Conservation (phyloP, 2,888 invertebrate genomes). For the Diachrysia chrysitis region DNA sequence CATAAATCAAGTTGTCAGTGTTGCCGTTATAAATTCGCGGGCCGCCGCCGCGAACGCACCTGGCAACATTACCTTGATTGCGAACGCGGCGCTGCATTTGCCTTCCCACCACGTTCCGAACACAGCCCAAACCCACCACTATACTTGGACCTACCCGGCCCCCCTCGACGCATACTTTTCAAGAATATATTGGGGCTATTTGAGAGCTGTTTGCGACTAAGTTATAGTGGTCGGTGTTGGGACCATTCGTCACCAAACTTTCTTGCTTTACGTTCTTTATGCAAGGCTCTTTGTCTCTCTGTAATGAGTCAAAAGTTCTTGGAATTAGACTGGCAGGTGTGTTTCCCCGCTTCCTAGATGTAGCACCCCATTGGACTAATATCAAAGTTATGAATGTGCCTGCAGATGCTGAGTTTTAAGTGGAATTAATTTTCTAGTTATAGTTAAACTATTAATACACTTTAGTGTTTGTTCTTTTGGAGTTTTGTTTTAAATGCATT, state of each 20-base stretch:
- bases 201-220: conserved; percentile 24
- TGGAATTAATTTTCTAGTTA: conserved; percentile 60
- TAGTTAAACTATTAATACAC: conserved; percentile 38
- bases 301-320: conserved; percentile 78
- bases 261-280: conserved; percentile 70
- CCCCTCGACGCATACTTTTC: conserved; percentile 1
- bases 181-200: conserved; percentile 4
- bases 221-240: conserved; percentile 56
- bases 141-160: conserved; percentile 44
- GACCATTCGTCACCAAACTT: conserved; percentile 67
- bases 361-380: conserved; percentile 63
- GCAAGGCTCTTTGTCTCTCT: conserved; percentile 74
- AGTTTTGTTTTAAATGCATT: conserved; percentile 28
- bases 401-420: conserved; percentile 49
- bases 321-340: conserved; percentile 66
- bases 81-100: conserved; percentile 74
- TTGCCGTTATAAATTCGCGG: conserved; percentile 85
- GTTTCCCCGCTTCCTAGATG: conserved; percentile 48
- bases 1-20: conserved; percentile 87
- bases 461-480: conserved; percentile 31
- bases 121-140: conserved; percentile 34
- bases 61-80: conserved; percentile 87
- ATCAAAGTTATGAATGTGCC: conserved; percentile 68
- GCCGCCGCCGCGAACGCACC: conserved; percentile 80
- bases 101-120: conserved; percentile 69